A percentile compares a stretch with the other conserved stretches of the same genome.
phyloP scores from a whole-genome alignment of 2,888 invertebrate species.

The Julus scanicus region DNA sequence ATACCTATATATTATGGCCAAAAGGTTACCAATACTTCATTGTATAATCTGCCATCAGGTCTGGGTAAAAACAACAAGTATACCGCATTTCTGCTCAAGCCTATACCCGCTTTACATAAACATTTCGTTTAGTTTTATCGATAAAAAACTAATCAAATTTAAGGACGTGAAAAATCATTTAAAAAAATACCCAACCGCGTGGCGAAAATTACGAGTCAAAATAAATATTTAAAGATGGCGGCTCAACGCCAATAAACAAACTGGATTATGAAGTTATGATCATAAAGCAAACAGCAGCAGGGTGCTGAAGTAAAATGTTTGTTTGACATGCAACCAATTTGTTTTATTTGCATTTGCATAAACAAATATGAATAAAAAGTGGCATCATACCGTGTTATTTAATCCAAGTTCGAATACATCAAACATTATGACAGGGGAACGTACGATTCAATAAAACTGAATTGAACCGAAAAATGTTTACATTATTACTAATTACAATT shows the following conservation, averaged over 20 bases:
- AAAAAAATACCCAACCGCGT: background rate
- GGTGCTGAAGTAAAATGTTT: background rate
- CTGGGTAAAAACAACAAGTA: background rate
- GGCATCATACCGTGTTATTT: no score
- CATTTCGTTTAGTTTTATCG: background rate
- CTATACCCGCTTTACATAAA: background rate
- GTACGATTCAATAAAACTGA: no score
- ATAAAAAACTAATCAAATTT: background rate
- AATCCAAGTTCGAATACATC: no score
- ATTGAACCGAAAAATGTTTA: no score
- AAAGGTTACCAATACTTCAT: background rate
- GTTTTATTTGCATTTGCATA: no score
- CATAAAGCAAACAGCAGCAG: background rate
- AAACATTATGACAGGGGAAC: no score
- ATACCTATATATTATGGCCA: background rate
- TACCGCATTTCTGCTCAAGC: conserved; percentile 2
- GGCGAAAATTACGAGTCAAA: background rate
- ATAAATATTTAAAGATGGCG: background rate
- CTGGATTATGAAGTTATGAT: background rate
- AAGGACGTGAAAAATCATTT: background rate
- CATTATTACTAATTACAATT: no score
- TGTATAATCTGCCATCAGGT: background rate
- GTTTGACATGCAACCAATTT: no score
- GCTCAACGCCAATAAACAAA: background rate
- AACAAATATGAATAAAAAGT: no score